Base-by-base conservation (phyloP, 2,888 invertebrate species). In the Cephalotes varians region DNA sequence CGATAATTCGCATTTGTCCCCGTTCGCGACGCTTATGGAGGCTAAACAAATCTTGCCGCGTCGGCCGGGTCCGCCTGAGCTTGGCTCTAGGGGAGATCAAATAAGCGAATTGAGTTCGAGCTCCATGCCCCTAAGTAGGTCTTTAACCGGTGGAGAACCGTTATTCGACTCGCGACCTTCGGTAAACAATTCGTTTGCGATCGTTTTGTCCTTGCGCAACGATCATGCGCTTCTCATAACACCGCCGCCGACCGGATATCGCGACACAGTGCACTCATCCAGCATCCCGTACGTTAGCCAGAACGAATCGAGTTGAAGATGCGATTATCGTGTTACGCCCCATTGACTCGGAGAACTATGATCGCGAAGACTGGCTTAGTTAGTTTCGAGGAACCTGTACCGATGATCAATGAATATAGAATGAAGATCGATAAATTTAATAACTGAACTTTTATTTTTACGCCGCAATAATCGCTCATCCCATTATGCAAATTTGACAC, bases 91-190 rank as follows among this genome's bases (percentile, higher is more conserved):
- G 60, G 25, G 47, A 44, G 47, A 47, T 76, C 74, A 73, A 81
- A 84, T 81, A 60, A 72, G 62, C 60, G 74, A 84, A 73, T 81
- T 54, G 56, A 76, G 73, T 49, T 54, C 65, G 67, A 49, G 73
- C 47, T 65, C 65, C 34, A 37, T 47, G 83, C n/a, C 73, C 40
- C 62, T 69, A 86, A 84, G 85, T 86, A 84, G 85, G 85, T 71
- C 85, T 84, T 56, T 62, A 62, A 49, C 81, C 71, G 34, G n/a
- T 60, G n/a, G 44, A 25, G 37, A 71, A 84, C 86, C 86, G 85
- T 86, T 85, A 85, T 47, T 40, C 65, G 71, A 54, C 71, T 73
- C 60, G 34, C 82, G 25, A 82, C 49, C 73, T 81, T 77, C 85
- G 60, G 15, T 62, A 83, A 83, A 84, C 73, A 80, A 83, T 83